Evolutionary conservation across 2,113 vertebrate genomes (phyloP).

Genomic region (Platichthys flesus): DNA sequence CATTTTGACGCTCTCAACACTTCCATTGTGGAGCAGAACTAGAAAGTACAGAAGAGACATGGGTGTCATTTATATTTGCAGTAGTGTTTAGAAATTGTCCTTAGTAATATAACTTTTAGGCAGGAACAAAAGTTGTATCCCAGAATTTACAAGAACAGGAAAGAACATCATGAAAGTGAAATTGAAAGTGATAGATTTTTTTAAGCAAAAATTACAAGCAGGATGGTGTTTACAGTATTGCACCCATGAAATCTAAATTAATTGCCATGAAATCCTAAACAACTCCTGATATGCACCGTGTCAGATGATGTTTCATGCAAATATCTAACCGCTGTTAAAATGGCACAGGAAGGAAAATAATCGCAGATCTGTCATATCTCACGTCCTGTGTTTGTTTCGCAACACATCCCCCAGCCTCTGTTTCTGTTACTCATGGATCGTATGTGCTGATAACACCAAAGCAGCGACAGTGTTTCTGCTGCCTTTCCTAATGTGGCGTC

Average conservation of each 20-base stretch:
- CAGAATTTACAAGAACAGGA: background rate
- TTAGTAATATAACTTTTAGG: background rate
- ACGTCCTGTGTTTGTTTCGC: background rate
- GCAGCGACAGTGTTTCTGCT: background rate
- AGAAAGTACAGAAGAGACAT: slow-evolving; percentile 19
- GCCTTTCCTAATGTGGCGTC: too few species aligned
- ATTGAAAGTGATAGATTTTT: background rate
- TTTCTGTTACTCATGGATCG: background rate
- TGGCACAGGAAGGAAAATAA: background rate
- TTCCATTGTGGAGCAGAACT: slow-evolving; percentile 25
- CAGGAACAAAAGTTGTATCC: slow-evolving; percentile 11
- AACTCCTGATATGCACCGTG: background rate
- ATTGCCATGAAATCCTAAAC: background rate
- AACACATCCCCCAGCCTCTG: slow-evolving; percentile 6
- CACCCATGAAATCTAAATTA: background rate
- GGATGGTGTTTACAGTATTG: background rate
- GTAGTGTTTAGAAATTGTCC: background rate
- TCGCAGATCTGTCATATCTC: background rate
- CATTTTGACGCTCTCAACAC: slow-evolving; percentile 9
- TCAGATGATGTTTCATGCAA: background rate
- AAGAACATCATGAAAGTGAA: slow-evolving; percentile 2
- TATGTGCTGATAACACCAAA: slow-evolving; percentile 10
- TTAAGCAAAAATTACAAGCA: background rate
- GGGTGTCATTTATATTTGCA: slow-evolving; percentile 28
- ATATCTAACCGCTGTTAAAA: background rate